Evolutionary conservation across 2,797 vertebrate genomes (phyloP), one percentile per base, ranked within the genome.

Genomic region (Centropyge bicolor): DNA sequence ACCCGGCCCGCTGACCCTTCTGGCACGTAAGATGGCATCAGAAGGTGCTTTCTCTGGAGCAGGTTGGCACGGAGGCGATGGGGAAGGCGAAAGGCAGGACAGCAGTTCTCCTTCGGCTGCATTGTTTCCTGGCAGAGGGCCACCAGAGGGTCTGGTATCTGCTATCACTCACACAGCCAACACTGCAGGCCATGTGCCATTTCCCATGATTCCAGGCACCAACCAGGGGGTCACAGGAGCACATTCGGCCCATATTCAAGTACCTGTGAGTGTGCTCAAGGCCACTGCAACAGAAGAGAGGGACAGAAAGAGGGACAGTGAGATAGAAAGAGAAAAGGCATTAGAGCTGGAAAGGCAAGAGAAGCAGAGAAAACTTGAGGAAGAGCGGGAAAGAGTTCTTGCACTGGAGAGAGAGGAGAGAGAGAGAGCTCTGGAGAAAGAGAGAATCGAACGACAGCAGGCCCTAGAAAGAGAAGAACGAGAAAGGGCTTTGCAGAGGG

Each of bases 21-120:
- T 95, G 81, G 92, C 96, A 3, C 94, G 88, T 76, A 95, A 94
- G 89, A 96, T 96, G 96, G 94, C 91, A 17, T 93, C 91, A 7
- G 96, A 96, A 86, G 95, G 96, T 46, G 91, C 93, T 65, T 94
- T 96, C 87, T 94, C 93, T 16, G 93, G 90, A 82, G 70, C 88
- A 63, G 88, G 88, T 56, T 94, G 93, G 90, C 95, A 89, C 78
- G 91, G 93, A 6, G 84, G 81, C 16, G 89, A 84, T 61, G 91
- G 83, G 14, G 88, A 93, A 61, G 86, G 72, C 24, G 86, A 90
- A 55, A 89, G 88, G 65, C 89, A 87, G 71, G 92, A 91, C 20
- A 84, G 80, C 81, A 77, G 74, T 70, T 85, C 84, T 36, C 83
- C 82, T 5, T 62, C 80, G 52, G 78, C 85, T 16, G 14, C 89